Percentiles rank a stretch among this genome's conserved stretches.
These are phyloP conservation scores for Mythimna lalbum DNA, from an alignment of 2,888 invertebrate genomes.

Conservation along the genomic window DNA sequence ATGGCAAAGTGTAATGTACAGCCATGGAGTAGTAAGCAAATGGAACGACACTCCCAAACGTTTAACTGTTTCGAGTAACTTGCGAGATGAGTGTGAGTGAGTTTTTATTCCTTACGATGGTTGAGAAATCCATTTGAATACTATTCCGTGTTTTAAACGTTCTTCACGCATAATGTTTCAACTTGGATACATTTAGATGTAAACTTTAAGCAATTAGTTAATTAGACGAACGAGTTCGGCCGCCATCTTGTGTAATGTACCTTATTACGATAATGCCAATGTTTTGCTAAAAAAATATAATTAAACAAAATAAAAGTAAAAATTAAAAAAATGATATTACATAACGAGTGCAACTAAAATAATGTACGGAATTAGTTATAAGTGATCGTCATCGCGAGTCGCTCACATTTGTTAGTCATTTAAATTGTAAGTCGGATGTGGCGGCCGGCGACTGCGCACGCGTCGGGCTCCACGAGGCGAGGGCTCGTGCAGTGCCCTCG, in stretches of 20 bases:
- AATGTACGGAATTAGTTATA: constrained; percentile 71
- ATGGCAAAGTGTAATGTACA: constrained; percentile 6
- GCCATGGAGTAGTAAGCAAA: constrained; percentile 23
- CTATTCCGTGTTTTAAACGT: constrained; percentile 10
- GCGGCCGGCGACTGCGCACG: constrained; percentile 10
- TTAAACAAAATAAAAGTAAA: constrained; percentile 70
- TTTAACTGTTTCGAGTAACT: constrained; percentile 3
- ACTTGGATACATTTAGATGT: constrained; percentile 42
- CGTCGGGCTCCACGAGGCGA: background rate
- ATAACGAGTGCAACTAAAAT: constrained; percentile 81
- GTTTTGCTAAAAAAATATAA: constrained; percentile 66
- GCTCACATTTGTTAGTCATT: constrained; percentile 50
- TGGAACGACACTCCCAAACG: background rate
- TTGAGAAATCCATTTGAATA: constrained; percentile 4
- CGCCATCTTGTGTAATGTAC: constrained; percentile 57
- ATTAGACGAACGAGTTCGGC: constrained; percentile 51
- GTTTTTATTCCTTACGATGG: background rate
- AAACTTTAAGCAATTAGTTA: constrained; percentile 51
- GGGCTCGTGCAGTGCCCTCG: background rate
- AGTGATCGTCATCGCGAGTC: constrained; percentile 60
- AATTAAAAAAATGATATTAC: constrained; percentile 66
- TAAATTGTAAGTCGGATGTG: constrained; percentile 43
- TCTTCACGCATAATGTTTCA: constrained; percentile 27
- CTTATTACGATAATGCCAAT: constrained; percentile 60
- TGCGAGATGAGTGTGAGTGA: background rate